Conservation (phyloP, 2,113 vertebrate species). For the Picathartes gymnocephalus region DNA sequence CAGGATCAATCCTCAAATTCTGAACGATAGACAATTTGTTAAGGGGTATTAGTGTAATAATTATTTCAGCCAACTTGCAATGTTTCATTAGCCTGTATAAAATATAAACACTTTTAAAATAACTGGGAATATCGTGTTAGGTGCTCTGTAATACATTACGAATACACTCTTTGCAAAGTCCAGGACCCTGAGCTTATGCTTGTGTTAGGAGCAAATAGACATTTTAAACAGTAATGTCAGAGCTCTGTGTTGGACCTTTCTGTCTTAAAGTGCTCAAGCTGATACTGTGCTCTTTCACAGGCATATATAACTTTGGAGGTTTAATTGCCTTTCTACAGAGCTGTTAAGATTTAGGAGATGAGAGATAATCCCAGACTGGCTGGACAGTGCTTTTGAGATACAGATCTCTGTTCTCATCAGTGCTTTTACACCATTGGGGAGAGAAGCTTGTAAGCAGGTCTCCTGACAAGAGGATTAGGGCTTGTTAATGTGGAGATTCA, state of each 20-base stretch:
- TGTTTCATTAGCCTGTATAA: background rate
- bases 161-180: background rate
- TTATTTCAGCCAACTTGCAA: background rate
- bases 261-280: background rate
- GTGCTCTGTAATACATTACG: background rate
- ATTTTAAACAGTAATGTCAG: background rate
- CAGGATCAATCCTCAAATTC: background rate
- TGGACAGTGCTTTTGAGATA: constrained; percentile 35
- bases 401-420: constrained; percentile 15
- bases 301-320: constrained; percentile 17
- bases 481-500: constrained; percentile 37
- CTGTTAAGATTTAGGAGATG: constrained; percentile 42
- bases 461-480: constrained; percentile 50
- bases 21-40: background rate
- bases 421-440: background rate
- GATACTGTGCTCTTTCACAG: background rate
- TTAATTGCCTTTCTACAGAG: constrained; percentile 45
- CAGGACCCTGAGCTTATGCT: background rate
- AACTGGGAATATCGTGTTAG: background rate
- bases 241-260: background rate
- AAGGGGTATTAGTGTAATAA: background rate
- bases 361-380: constrained; percentile 32
- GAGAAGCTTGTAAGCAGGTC: constrained; percentile 19
- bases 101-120: background rate
- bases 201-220: background rate